These are phyloP conservation scores for Batillaria attramentaria DNA, from an alignment of 1,140 invertebrate species.

Conservation along the genomic window DNA sequence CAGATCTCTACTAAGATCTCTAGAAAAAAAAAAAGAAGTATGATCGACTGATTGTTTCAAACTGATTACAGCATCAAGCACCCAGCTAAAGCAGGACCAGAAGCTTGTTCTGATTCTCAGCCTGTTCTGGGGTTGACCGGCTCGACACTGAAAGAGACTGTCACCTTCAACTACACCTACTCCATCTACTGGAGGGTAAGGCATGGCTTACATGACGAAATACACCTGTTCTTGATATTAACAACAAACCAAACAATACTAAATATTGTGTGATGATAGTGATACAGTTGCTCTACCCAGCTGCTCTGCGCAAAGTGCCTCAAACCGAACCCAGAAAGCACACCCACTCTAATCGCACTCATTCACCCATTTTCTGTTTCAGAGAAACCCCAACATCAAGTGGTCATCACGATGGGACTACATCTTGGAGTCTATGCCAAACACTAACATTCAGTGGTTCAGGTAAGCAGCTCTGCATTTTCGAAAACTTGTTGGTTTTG, in stretches of 20 bases:
- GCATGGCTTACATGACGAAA: constrained; percentile 17
- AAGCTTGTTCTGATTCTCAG: constrained; percentile 69
- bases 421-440: constrained; percentile 97
- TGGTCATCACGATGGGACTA: constrained; percentile 99
- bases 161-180: constrained; percentile 90
- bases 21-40: not conserved
- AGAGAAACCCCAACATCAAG: constrained; percentile 88
- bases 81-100: constrained; percentile 18
- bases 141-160: constrained; percentile 71
- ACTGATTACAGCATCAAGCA: constrained; percentile 73
- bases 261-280: not conserved
- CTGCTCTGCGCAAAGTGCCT: too few relatives aligned
- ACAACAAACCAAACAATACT: not conserved
- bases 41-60: constrained; percentile 37
- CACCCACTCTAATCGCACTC: not conserved
- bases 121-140: constrained; percentile 79
- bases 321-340: not conserved
- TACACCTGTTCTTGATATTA: not conserved
- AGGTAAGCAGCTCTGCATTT: too few relatives aligned
- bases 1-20: not conserved
- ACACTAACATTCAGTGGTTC: constrained; percentile 99
- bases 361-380: constrained; percentile 45
- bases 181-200: constrained; percentile 84
- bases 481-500: too few relatives aligned
- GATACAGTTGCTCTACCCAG: too few relatives aligned